Evolutionary conservation across 2,797 vertebrate genomes (phyloP), one percentile per base, ranked within the genome.

Genomic region (Gobionotothen gibberifrons): DNA sequence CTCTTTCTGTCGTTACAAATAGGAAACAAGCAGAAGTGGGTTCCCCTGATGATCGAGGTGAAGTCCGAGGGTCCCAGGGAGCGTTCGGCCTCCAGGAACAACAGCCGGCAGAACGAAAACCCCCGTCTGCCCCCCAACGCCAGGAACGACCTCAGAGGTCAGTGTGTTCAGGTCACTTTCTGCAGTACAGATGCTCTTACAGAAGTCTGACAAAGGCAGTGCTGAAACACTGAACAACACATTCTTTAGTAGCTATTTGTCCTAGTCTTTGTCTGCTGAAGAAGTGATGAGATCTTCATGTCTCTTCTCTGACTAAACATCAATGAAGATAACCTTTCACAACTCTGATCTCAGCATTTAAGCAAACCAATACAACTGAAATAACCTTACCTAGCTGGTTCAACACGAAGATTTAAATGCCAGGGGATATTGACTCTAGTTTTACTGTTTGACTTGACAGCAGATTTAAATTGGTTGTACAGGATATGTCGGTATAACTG

Each of bases 11-110:
- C 0, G 0, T 48, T 40, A 1, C 43, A 39, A 78, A 65, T 80
- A 96, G 98, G 97, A 80, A 98, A 96, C 93, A 99, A 99, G 91
- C 98, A 99, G 88, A 98, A 97, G 92, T 99, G 98, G 98, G 97
- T 99, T 87, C 98, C 98, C 10, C 93, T 99, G 80, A 97, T 97
- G 93, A 98, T 99, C 63, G 98, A 99, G 83, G 96, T 99, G 94
- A 99, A 99, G 93, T 96, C 97, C 0, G 97, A 99, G 72, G 97
- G 96, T 64, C 95, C 97, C 26, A 93, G 97, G 59, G 98, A 99
- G 85, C 97, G 98, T 76, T 96, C 96, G 0, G 96, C 95, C 39
- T 97, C 97, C 21, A 95, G 97, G 84, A 98, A 98, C 92, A 96
- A 97, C 94, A 94, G 92, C 26, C 95, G 96, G 21, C 98, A 97